These are phyloP conservation scores for Priocnemis perturbator DNA, from an alignment of 2,888 invertebrate genomes.

Conservation along the genomic window DNA sequence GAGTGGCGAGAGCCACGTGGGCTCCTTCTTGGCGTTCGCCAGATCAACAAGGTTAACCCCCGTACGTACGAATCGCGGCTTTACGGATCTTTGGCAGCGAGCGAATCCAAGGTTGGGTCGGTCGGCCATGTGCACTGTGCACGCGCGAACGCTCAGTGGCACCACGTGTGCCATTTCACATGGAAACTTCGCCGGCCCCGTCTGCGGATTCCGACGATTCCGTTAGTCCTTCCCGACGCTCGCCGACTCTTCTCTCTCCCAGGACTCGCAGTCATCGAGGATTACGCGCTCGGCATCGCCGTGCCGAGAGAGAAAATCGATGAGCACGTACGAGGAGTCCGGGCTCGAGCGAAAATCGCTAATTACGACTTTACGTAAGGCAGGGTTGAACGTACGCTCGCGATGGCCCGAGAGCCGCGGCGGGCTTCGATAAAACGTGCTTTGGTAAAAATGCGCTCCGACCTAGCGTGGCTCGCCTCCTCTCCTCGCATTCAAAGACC, in stretches of 20 bases:
- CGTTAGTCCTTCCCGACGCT: too few species aligned
- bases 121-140: constrained; percentile 56
- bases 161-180: constrained; percentile 37
- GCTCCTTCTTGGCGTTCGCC: constrained; percentile 64
- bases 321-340: too few species aligned
- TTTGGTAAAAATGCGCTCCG: constrained; percentile 64
- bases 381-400: neutral
- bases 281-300: too few species aligned
- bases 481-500: constrained; percentile 48
- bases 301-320: too few species aligned
- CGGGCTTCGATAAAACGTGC: constrained; percentile 16
- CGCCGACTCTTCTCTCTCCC: too few species aligned
- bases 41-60: constrained; percentile 63
- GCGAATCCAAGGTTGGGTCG: constrained; percentile 52
- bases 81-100: constrained; percentile 66
- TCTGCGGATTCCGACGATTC: too few species aligned
- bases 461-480: constrained; percentile 53
- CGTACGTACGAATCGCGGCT: constrained; percentile 59
- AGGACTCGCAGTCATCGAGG: too few species aligned
- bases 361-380: too few species aligned
- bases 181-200: constrained; percentile 9
- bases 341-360: too few species aligned
- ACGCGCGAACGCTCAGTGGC: too few species aligned
- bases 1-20: constrained; percentile 44
- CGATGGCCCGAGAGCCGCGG: neutral